These are phyloP conservation scores for Nephila pilipes DNA, from an alignment of 1,140 invertebrate genomes.

Conservation along the genomic window DNA sequence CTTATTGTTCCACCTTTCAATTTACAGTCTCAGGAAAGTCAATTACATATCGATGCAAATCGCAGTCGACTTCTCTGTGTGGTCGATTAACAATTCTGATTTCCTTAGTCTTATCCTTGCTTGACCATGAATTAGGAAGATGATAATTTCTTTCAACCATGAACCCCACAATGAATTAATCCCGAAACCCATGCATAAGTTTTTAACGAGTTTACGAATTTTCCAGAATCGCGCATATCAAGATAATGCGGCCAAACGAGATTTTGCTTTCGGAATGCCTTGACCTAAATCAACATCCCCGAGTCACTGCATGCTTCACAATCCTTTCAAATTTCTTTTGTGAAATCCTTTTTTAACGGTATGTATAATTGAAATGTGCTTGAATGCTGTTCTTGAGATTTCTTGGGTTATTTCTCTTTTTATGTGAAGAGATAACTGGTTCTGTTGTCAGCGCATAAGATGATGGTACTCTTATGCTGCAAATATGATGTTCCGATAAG, in stretches of 20 bases:
- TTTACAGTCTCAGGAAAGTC: no score
- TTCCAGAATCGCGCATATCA: slow-evolving; percentile 28
- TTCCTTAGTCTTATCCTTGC: not conserved
- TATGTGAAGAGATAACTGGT: not conserved
- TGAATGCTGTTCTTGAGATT: slow-evolving; percentile 1
- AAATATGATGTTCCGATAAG: not conserved
- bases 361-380: slow-evolving; percentile 43
- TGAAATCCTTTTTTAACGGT: slow-evolving; percentile 46
- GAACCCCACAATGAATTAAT: slow-evolving; percentile 2
- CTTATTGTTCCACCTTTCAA: no score
- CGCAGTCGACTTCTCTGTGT: not conserved
- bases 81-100: not conserved
- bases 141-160: not conserved
- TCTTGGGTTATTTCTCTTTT: slow-evolving; percentile 35
- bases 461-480: not conserved
- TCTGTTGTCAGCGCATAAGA: not conserved
- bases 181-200: not conserved
- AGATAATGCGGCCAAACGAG: slow-evolving; percentile 56
- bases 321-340: slow-evolving; percentile 64
- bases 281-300: slow-evolving; percentile 63
- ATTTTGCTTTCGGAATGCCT: slow-evolving; percentile 55
- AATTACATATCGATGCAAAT: no score
- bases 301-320: slow-evolving; percentile 56
- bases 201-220: slow-evolving; percentile 2
- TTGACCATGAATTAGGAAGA: not conserved